Evolutionary conservation across 2,113 vertebrate species (phyloP), one percentile per base, ranked within the genome.

Genomic region (Eclectus roratus): DNA sequence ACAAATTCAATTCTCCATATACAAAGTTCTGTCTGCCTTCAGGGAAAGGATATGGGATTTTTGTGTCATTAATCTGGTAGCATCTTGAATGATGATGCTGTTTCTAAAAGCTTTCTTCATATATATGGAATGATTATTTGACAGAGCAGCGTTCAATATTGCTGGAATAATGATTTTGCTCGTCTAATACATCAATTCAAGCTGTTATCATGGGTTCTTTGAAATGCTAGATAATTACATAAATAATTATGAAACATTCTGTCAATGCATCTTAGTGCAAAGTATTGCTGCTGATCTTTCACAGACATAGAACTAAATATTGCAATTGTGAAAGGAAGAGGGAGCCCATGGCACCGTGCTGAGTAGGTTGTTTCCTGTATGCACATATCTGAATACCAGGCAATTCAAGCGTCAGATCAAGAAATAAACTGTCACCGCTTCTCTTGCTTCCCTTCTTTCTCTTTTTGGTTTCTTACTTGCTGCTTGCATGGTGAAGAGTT

Each of bases 221-320:
- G 93, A 97, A 97, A 98, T 76, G 89, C 84, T 64, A 91, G 91
- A 86, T 98, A 97, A 98, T 98, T 97, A 96, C 96, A 97, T 96
- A 97, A 98, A 98, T 97, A 98, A 97, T 97, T 97, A 95, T 83
- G 95, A 95, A 96, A 94, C 90, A 76, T 78, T 70, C 94, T 93
- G 83, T 73, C 89, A 89, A 76, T 92, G 93, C 55, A 9, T 82
- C 95, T 89, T 74, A 52, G 92, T 61, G 89, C 84, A 89, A 66
- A 82, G 72, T 50, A 28, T 95, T 87, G 90, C 94, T 88, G 81
- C 91, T 94, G 96, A 85, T 89, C 88, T 84, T 94, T 96, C 66
- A 91, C 20, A 92, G 81, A 94, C 63, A 72, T 78, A 76, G 89
- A 89, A 78, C 80, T 91, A 58, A 94, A 91, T 90, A 74, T 37